phyloP scores from a whole-genome alignment of 1,140 invertebrate genomes.

The Zaprionus lachaisei region DNA sequence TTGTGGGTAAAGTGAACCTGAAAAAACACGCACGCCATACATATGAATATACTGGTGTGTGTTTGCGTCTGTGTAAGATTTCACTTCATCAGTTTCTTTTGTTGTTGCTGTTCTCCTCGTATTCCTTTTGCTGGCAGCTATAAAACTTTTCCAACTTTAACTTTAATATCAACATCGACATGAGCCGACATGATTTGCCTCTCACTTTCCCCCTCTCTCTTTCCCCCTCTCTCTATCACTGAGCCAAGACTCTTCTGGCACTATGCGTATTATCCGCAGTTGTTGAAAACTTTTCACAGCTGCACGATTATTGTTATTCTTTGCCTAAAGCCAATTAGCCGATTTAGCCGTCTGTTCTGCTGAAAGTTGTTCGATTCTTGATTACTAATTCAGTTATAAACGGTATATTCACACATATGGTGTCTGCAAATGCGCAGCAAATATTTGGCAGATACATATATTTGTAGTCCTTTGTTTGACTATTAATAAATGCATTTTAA shows the following conservation, averaged over 20 bases:
- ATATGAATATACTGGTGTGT: slow-evolving; percentile 3
- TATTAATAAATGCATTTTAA: neutral
- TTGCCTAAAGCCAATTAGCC: slow-evolving; percentile 17
- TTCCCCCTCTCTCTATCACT: neutral
- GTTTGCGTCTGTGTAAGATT: slow-evolving; percentile 25
- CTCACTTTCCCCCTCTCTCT: slow-evolving; percentile 7
- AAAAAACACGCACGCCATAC: slow-evolving; percentile 6
- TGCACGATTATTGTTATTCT: slow-evolving; percentile 22
- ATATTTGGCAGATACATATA: neutral
- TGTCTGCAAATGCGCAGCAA: slow-evolving; percentile 5
- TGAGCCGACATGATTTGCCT: slow-evolving; percentile 14
- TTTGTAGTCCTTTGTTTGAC: neutral
- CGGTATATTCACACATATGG: neutral
- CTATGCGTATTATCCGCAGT: slow-evolving; percentile 17
- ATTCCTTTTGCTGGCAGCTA: slow-evolving; percentile 32
- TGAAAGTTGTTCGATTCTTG: slow-evolving; percentile 1
- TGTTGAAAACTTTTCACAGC: slow-evolving; percentile 23
- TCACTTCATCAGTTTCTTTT: slow-evolving; percentile 38
- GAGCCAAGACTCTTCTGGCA: slow-evolving; percentile 9
- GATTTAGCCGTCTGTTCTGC: slow-evolving; percentile 22
- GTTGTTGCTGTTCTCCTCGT: neutral
- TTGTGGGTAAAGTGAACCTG: slow-evolving; percentile 17
- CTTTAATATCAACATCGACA: slow-evolving; percentile 37
- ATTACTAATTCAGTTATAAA: neutral
- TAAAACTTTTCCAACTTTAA: slow-evolving; percentile 42